A percentile compares a stretch with the other conserved stretches of the same genome.
Conservation (phyloP, 2,797 vertebrate genomes). For the Notamacropus eugenii region DNA sequence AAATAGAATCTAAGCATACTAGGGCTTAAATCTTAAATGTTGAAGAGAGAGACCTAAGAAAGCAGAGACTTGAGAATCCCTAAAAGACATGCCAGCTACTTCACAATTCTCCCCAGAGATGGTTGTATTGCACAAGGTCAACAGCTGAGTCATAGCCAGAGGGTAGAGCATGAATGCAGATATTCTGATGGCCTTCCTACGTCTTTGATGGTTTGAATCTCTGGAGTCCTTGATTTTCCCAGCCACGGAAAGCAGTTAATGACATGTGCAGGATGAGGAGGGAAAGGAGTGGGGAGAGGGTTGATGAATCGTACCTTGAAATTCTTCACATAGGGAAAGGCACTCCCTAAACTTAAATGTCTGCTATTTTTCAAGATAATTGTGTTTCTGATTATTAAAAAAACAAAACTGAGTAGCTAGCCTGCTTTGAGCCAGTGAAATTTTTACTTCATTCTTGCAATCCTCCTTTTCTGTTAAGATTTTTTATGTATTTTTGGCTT, state of each 20-base stretch:
- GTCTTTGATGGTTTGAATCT: background rate
- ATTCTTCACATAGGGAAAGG: background rate
- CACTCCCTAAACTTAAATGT: background rate
- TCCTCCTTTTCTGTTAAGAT: constrained; percentile 73
- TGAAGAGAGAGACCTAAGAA: background rate
- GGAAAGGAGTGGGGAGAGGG: background rate
- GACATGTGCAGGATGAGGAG: background rate
- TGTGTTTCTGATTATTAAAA: constrained; percentile 35
- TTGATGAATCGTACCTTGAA: background rate
- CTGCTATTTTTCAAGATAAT: constrained; percentile 10
- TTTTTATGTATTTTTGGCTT: constrained; percentile 76
- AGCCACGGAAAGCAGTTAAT: background rate
- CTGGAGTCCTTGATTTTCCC: background rate
- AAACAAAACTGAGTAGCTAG: background rate
- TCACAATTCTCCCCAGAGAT: background rate
- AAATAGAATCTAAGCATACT: background rate
- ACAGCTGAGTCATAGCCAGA: background rate
- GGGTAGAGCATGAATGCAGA: background rate
- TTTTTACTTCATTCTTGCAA: constrained; percentile 72
- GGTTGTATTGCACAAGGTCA: background rate
- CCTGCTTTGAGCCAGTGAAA: background rate
- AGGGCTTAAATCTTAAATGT: background rate
- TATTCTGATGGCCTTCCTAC: background rate
- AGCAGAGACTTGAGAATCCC: background rate
- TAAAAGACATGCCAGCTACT: rapidly evolving